Evolutionary conservation across 2,113 vertebrate genomes (phyloP).

Genomic region (Gavialis gangeticus): DNA sequence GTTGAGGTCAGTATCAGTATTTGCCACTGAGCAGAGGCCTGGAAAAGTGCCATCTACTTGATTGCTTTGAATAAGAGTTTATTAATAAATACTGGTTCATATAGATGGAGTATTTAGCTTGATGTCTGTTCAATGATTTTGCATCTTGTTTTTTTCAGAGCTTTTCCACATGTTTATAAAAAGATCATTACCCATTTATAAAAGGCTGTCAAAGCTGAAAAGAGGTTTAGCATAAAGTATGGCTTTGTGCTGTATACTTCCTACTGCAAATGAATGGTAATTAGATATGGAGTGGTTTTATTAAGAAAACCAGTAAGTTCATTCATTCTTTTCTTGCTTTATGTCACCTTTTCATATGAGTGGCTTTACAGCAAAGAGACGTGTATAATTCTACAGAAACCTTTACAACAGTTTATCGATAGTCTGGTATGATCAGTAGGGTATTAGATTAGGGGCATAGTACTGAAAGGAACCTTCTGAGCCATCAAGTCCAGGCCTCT

Average conservation of each 20-base stretch:
- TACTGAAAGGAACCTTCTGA: no score
- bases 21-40: neutral
- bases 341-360: neutral
- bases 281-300: neutral
- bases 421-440: neutral
- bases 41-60: conserved; percentile 8
- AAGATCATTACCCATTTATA: neutral
- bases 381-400: neutral
- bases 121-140: neutral
- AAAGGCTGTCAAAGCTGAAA: neutral
- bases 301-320: neutral
- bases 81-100: neutral
- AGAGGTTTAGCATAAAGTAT: neutral
- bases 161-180: neutral
- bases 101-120: neutral
- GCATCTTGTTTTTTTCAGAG: neutral
- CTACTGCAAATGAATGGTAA: neutral
- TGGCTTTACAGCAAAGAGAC: neutral
- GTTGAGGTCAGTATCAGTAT: conserved; percentile 8
- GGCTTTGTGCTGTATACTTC: neutral
- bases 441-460: neutral
- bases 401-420: neutral
- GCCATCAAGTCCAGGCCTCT: no score
- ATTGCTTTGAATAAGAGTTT: neutral
- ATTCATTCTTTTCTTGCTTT: neutral